A percentile compares a stretch with the other conserved stretches of the same genome.
Conservation (phyloP, 1,140 invertebrate species). For the Panagrolaimus sp. region DNA sequence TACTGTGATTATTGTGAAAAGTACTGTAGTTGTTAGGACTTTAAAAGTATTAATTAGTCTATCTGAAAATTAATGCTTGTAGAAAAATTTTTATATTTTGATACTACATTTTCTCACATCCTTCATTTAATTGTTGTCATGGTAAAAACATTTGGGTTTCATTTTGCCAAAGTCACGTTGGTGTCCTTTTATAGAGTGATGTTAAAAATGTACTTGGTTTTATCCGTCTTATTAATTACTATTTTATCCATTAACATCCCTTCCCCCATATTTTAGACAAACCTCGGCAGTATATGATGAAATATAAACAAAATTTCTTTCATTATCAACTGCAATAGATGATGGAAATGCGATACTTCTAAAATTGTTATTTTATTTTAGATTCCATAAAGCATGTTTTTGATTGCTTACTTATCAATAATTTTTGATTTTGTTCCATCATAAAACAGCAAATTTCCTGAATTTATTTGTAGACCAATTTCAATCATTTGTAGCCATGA, state of each 20-base stretch:
- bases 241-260: background rate
- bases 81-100: no score
- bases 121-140: no score
- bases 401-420: background rate
- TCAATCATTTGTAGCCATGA: background rate
- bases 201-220: no score
- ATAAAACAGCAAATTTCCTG: conserved; percentile 15
- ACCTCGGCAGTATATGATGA: conserved; percentile 13
- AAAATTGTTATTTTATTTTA: background rate
- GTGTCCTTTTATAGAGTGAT: no score
- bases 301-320: background rate
- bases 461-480: background rate
- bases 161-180: no score
- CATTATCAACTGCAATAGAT: background rate
- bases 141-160: no score
- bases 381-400: background rate
- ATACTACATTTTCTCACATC: no score
- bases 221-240: no score
- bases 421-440: conserved; percentile 19
- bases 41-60: no score
- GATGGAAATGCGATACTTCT: background rate
- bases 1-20: no score
- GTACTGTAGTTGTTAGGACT: no score
- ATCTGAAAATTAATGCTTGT: no score
- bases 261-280: background rate